Evolutionary conservation across 2,797 vertebrate genomes (phyloP), one percentile per base, ranked within the genome.

Genomic region (Hylomyscus alleni): DNA sequence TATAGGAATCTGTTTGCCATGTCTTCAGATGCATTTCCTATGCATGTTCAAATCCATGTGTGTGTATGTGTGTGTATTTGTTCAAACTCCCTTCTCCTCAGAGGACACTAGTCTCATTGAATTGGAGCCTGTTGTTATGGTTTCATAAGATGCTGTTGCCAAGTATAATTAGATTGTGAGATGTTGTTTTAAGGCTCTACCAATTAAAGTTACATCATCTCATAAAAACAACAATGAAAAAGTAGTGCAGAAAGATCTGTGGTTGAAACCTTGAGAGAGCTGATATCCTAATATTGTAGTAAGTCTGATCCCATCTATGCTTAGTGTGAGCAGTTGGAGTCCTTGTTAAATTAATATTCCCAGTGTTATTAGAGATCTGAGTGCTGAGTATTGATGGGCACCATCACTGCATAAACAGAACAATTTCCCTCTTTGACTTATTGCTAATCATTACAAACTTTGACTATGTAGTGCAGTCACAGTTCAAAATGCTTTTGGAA

Each of bases 401-500:
- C 31, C 40, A 17, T 56, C 17, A 54, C 5, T 78, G 86, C 8
- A 72, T 44, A 62, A 92, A 90, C 91, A 87, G 73, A 84, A 94
- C 65, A 52, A 67, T 37, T 22, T 31, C 60, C 37, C 14, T 58
- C 54, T 90, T 90, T 80, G 82, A 85, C 29, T 75, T 93, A 89
- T 22, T 92, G 76, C 47, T 95, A 81, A 88, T 91, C 58, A 75
- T 78, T 82, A 52, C 50, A 89, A 92, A 52, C 37, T 88, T 84
- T 83, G 40, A 72, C 56, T 31, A 90, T 1, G 13, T 82, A 89
- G 89, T 90, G 95, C 67, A 89, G 84, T 95, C 95, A 88, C 4
- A 87, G 81, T 90, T 96, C 60, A 95, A 89, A 96, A 65, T 97
- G 89, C 62, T 86, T 96, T 94, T 95, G 81, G 96, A 97, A 92